Conservation (phyloP, 2,888 invertebrate species). For the Drosophila niveifrons region DNA sequence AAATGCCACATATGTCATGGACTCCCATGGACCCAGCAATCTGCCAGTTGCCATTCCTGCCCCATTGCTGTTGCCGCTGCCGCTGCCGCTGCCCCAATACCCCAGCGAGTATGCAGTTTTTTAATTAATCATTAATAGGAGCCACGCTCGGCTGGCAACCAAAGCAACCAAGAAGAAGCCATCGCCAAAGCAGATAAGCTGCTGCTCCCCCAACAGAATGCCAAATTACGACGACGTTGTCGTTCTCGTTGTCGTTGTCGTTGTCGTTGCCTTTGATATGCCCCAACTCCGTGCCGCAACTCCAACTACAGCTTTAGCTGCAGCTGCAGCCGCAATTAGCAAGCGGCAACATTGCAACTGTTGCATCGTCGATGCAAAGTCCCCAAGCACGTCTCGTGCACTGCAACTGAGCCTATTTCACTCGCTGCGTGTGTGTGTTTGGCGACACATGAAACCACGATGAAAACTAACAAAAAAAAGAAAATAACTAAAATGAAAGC, state of each 20-base stretch:
- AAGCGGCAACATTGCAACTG: constrained; percentile 45
- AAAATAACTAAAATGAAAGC: not conserved
- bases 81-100: not conserved
- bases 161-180: constrained; percentile 41
- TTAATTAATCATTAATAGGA: constrained; percentile 77
- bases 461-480: constrained; percentile 17
- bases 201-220: constrained; percentile 49
- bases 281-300: not conserved
- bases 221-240: constrained; percentile 54
- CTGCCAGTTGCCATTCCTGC: too few species aligned
- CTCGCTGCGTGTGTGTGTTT: constrained; percentile 2
- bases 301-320: constrained; percentile 2
- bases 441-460: constrained; percentile 40
- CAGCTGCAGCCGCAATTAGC: constrained; percentile 53
- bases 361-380: constrained; percentile 38
- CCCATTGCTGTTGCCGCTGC: too few species aligned
- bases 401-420: constrained; percentile 33
- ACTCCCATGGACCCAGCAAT: constrained; percentile 21
- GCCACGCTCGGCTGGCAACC: constrained; percentile 64
- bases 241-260: too few species aligned
- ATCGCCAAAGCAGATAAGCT: constrained; percentile 46
- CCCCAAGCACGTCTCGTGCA: constrained; percentile 39
- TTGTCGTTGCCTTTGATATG: constrained; percentile 55
- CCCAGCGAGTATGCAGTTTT: constrained; percentile 62
- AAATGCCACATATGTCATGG: constrained; percentile 77